Evolutionary conservation across 2,113 vertebrate genomes (phyloP), one percentile per base, ranked within the genome.

Genomic region (Cairina moschata): DNA sequence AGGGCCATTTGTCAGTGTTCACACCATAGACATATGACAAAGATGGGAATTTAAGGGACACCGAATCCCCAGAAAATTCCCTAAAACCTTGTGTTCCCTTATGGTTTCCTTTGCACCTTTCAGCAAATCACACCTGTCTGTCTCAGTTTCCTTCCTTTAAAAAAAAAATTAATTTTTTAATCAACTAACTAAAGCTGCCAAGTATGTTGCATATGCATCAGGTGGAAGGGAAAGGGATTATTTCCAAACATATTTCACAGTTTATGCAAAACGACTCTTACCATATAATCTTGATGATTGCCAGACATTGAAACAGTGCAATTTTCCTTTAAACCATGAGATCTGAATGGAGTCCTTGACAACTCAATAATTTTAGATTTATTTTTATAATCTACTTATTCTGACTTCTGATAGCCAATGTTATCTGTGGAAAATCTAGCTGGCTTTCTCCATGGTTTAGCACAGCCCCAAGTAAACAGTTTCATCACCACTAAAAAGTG

Each of bases 211-310:
- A 86, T 63, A 71, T 60, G 60, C 6, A 0, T 92, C 77, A 86
- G 66, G 80, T 92, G 73, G 86, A 94, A 91, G 8, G 36, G 31
- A 92, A 86, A 26, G 50, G 91, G 59, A 81, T 75, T 86, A 93
- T 96, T 91, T 96, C 48, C 68, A 88, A 94, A 86, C 17, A 38
- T 73, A 76, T 91, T 83, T 96, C 78, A 90, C 75, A 83, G 72
- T 94, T 90, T 90, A 94, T 74, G 12, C 0, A 0, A 67, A 95
- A 81, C 0, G 1, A 48, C 55, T 94, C 86, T 86, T 90, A 83
- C 73, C 54, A 46, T 88, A 81, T 88, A 78, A 96, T 93, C 86
- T 91, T 88, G 80, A 78, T 90, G 75, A 95, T 83, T 96, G 68
- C 73, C 69, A 84, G 74, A 50, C 40, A 69, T 38, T 72, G 73